phyloP scores from a whole-genome alignment of 2,797 vertebrate genomes.

The Syndactyla subalaris region DNA sequence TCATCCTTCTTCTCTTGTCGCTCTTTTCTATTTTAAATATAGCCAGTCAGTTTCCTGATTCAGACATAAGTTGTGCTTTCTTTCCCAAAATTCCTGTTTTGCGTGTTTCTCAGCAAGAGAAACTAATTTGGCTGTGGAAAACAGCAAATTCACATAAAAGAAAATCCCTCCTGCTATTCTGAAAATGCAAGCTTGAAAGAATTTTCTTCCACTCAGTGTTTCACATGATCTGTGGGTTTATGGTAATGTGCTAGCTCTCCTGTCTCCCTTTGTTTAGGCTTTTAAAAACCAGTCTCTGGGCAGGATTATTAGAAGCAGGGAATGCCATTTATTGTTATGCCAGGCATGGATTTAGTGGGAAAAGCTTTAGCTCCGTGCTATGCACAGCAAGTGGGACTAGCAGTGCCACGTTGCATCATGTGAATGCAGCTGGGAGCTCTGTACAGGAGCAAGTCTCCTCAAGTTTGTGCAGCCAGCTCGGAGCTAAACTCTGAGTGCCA shows the following conservation, averaged over 20 bases:
- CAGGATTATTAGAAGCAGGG: slow-evolving; percentile 19
- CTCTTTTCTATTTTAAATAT: not conserved
- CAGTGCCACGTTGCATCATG: not conserved
- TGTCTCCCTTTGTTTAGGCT: slow-evolving; percentile 41
- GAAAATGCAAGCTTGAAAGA: slow-evolving; percentile 60
- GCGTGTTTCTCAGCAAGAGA: slow-evolving; percentile 7
- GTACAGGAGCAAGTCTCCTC: not conserved
- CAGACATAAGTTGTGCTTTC: not conserved
- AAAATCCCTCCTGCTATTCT: slow-evolving; percentile 56
- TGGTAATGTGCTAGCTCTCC: slow-evolving; percentile 47
- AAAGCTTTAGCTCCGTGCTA: not conserved
- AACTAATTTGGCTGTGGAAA: slow-evolving; percentile 28
- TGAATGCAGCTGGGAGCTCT: not conserved
- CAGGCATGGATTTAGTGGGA: slow-evolving; percentile 41
- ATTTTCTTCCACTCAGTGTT: slow-evolving; percentile 42
- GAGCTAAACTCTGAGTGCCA: not conserved
- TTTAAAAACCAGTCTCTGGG: slow-evolving; percentile 43
- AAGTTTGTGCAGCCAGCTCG: not conserved
- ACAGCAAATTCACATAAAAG: slow-evolving; percentile 30
- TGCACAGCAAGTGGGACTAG: slow-evolving; percentile 23
- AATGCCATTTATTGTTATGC: slow-evolving; percentile 49
- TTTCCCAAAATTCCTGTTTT: slow-evolving; percentile 23
- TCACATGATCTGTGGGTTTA: slow-evolving; percentile 51
- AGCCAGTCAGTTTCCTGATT: not conserved
- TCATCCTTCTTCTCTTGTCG: not conserved